These are phyloP conservation scores for Malurus splendens DNA, from an alignment of 2,797 vertebrate species.

Conservation along the genomic window DNA sequence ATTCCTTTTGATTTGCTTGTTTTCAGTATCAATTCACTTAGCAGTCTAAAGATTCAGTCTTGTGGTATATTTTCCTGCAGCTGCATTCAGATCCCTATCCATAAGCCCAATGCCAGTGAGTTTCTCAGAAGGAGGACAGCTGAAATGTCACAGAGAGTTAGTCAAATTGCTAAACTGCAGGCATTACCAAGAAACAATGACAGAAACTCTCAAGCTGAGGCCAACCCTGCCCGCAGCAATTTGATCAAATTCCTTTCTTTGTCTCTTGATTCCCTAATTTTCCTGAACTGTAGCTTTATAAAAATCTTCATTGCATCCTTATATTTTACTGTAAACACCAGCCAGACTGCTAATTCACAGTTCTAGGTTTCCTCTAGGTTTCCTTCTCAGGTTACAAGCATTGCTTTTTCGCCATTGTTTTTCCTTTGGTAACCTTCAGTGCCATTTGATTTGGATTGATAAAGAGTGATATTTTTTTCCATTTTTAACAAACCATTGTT, in stretches of 20 bases:
- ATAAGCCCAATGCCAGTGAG: not conserved
- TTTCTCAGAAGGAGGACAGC: not conserved
- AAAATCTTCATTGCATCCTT: not conserved
- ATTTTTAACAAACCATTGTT: conserved; percentile 12
- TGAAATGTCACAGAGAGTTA: conserved; percentile 8
- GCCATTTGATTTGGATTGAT: conserved; percentile 3
- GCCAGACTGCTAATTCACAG: not conserved
- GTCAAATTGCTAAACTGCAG: conserved; percentile 32
- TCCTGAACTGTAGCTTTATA: not conserved
- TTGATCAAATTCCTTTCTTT: conserved; percentile 15
- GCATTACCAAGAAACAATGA: conserved; percentile 20
- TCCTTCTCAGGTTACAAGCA: not conserved
- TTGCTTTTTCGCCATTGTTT: not conserved
- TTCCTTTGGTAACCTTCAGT: not conserved
- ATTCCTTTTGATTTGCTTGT: not conserved
- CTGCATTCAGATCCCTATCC: not conserved
- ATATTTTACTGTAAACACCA: not conserved
- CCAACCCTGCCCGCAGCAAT: not conserved
- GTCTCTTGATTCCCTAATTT: not conserved
- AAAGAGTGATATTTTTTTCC: conserved; percentile 18
- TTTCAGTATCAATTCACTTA: not conserved
- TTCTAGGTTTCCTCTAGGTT: not conserved
- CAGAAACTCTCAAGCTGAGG: not conserved
- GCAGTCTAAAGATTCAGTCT: not conserved
- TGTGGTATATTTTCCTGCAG: not conserved